Evolutionary conservation across 2,888 invertebrate species (phyloP).

Genomic region (Brassicogethes aeneus): DNA sequence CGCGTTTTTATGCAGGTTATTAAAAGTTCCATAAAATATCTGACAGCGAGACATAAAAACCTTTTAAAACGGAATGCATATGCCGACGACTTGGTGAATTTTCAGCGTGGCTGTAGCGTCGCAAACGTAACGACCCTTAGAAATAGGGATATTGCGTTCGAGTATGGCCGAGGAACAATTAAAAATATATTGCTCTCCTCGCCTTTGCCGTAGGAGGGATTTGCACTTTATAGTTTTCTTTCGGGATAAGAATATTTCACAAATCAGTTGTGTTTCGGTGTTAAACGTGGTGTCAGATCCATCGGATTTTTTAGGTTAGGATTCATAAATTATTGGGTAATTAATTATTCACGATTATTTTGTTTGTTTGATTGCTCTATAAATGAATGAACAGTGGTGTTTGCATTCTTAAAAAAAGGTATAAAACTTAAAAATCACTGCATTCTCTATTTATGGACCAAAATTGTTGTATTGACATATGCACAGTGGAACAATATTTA

Average conservation of each 20-base stretch:
- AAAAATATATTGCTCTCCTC: constrained; percentile 34
- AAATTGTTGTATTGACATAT: no score
- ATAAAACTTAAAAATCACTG: no score
- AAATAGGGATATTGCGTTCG: constrained; percentile 8
- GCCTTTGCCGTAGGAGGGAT: constrained; percentile 34
- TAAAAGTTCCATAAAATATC: constrained; percentile 24
- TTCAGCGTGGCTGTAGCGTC: constrained; percentile 7
- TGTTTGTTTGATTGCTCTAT: no score
- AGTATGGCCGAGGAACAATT: constrained; percentile 35
- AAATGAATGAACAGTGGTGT: no score
- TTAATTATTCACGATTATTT: no score
- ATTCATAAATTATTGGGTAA: no score
- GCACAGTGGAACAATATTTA: no score
- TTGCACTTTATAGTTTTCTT: constrained; percentile 36
- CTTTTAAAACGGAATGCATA: constrained; percentile 22
- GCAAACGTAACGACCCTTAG: constrained; percentile 25
- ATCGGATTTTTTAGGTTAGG: no score
- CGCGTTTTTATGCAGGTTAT: constrained; percentile 21
- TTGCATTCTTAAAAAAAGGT: no score
- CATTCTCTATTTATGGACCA: no score
- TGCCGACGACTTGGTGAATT: constrained; percentile 24
- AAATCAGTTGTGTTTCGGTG: constrained; percentile 33
- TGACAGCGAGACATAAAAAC: constrained; percentile 23
- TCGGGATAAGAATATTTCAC: constrained; percentile 33
- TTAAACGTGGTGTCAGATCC: no score